These are phyloP conservation scores for Andrena praecox DNA, from an alignment of 2,888 invertebrate genomes.

Conservation along the genomic window DNA sequence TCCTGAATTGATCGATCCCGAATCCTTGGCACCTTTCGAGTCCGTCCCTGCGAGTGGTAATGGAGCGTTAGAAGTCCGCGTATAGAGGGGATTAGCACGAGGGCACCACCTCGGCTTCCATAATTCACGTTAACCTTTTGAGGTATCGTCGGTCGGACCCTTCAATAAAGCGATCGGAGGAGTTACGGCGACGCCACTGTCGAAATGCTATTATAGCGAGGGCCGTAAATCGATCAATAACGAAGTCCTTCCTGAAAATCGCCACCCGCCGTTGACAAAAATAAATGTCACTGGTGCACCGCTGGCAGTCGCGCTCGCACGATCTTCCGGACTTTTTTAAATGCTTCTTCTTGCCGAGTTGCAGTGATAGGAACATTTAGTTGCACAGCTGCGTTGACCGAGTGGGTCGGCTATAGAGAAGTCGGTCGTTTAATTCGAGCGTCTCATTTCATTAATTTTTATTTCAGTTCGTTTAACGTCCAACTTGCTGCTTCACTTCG, in stretches of 20 bases:
- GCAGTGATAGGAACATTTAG: no score
- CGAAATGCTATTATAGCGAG: slow-evolving; percentile 13
- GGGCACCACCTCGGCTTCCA: slow-evolving; percentile 40
- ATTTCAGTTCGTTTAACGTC: no score
- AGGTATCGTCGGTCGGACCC: slow-evolving; percentile 20
- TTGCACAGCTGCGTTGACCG: no score
- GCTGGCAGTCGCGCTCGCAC: not conserved
- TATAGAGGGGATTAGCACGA: slow-evolving; percentile 54
- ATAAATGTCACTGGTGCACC: not conserved
- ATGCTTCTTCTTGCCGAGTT: no score
- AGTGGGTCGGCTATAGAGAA: no score
- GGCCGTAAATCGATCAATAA: not conserved
- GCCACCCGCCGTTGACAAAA: not conserved
- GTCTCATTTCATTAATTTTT: no score
- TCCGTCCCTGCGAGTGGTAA: slow-evolving; percentile 38
- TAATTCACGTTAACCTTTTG: slow-evolving; percentile 63
- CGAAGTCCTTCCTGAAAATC: not conserved
- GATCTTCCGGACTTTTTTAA: not conserved
- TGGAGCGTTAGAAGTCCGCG: slow-evolving; percentile 52
- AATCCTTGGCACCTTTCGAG: slow-evolving; percentile 60
- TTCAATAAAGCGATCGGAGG: slow-evolving; percentile 50
- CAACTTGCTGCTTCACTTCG: no score
- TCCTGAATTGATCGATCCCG: slow-evolving; percentile 62
- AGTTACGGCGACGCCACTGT: slow-evolving; percentile 25
- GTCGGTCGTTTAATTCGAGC: no score